Evolutionary conservation across 2,888 invertebrate species (phyloP).

Genomic region (Amphipyra tragopoginis): DNA sequence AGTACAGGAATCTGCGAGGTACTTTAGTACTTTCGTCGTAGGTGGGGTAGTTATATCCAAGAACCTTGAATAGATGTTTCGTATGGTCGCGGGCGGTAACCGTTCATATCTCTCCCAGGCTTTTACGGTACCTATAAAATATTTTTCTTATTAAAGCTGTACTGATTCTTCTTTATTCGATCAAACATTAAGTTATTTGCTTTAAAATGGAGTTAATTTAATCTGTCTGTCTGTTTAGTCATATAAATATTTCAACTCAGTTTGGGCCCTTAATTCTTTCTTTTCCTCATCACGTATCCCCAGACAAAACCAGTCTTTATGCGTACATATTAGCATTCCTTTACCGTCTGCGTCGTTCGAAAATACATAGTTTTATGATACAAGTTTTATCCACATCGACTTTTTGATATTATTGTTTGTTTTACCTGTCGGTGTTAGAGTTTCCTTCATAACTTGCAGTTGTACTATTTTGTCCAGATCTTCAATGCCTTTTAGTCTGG

Average conservation of each 20-base stretch:
- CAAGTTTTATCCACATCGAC: conserved; percentile 3
- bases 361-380: no score
- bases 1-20: conserved; percentile 94
- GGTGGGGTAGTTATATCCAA: conserved; percentile 98
- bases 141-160: not conserved
- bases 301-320: no score
- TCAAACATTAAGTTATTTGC: no score
- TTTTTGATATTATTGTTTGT: conserved; percentile 15
- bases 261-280: no score
- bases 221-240: no score
- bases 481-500: conserved; percentile 91
- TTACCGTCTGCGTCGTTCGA: no score
- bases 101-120: conserved; percentile 96
- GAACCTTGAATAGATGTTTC: conserved; percentile 94
- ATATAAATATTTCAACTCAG: no score
- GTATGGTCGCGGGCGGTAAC: conserved; percentile 93
- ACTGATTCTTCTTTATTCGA: not conserved
- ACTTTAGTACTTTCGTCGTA: conserved; percentile 94
- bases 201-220: no score
- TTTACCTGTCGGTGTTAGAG: conserved; percentile 94
- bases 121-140: conserved; percentile 92
- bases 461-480: conserved; percentile 93
- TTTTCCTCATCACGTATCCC: no score
- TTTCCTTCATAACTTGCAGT: conserved; percentile 95
- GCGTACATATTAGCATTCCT: no score